Percentiles rank a stretch among this genome's conserved stretches.
Conservation (phyloP, 2,797 vertebrate genomes). For the Discoglossus pictus region DNA sequence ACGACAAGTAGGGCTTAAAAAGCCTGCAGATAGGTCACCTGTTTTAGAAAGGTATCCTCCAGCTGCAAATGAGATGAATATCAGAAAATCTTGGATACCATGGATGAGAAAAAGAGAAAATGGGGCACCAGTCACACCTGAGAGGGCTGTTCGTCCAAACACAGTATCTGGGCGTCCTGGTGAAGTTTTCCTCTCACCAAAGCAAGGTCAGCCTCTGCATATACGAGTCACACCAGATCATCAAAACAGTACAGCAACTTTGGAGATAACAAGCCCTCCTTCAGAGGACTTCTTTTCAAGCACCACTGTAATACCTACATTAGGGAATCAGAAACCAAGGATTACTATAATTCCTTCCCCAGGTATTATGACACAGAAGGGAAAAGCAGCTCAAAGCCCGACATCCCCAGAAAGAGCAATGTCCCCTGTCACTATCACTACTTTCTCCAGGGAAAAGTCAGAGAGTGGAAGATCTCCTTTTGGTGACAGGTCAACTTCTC, state of each 20-base stretch:
- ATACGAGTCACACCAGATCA: slow-evolving; percentile 92
- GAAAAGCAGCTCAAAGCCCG: slow-evolving; percentile 63
- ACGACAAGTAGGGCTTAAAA: slow-evolving; percentile 83
- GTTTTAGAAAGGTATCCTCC: slow-evolving; percentile 90
- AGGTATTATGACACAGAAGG: slow-evolving; percentile 69
- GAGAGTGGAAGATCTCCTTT: slow-evolving; percentile 68
- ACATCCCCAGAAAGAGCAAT: slow-evolving; percentile 73
- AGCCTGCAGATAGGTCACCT: slow-evolving; percentile 73
- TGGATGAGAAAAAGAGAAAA: slow-evolving; percentile 90
- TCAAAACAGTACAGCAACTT: slow-evolving; percentile 85
- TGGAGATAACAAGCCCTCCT: slow-evolving; percentile 92
- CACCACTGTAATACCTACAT: slow-evolving; percentile 90
- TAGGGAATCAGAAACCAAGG: slow-evolving; percentile 88
- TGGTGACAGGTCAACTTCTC: slow-evolving; percentile 71
- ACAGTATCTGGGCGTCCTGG: slow-evolving; percentile 60
- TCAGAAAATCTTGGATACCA: slow-evolving; percentile 85
- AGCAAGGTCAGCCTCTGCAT: slow-evolving; percentile 86
- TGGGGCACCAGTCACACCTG: slow-evolving; percentile 63
- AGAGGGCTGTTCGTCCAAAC: slow-evolving; percentile 74
- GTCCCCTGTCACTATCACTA: slow-evolving; percentile 91
- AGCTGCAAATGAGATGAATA: slow-evolving; percentile 76
- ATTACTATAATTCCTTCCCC: slow-evolving; percentile 93
- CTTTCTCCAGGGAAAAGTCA: slow-evolving; percentile 84
- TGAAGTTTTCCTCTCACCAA: slow-evolving; percentile 79
- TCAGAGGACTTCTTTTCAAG: slow-evolving; percentile 93